Percentiles rank a stretch among this genome's conserved stretches.
These are phyloP conservation scores for Acanthisitta chloris DNA, from an alignment of 2,113 vertebrate genomes.

Conservation along the genomic window DNA sequence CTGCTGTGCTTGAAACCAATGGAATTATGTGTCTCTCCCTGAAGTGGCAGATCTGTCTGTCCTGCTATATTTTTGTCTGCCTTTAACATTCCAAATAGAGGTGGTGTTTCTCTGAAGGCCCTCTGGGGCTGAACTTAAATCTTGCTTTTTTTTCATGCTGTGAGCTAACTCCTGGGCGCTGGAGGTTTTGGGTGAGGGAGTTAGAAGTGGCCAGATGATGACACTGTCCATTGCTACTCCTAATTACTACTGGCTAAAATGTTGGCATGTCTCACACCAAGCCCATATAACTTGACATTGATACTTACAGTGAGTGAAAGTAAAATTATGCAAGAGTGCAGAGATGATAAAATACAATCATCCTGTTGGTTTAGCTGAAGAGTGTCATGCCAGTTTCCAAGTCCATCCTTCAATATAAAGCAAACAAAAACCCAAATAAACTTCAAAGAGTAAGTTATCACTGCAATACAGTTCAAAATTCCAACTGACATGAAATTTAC, in stretches of 20 bases:
- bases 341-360: neutral
- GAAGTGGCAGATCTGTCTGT: neutral
- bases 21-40: neutral
- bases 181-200: accelerated
- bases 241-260: neutral
- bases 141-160: neutral
- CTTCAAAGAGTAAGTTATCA: neutral
- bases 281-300: neutral
- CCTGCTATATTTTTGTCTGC: neutral
- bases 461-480: neutral
- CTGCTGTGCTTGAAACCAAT: neutral
- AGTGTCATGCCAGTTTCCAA: neutral
- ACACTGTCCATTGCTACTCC: neutral
- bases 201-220: neutral
- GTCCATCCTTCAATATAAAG: neutral
- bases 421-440: neutral
- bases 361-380: neutral
- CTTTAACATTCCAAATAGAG: neutral
- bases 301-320: neutral
- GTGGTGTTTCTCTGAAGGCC: neutral
- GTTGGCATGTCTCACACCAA: neutral
- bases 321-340: neutral
- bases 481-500: neutral
- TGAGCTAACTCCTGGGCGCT: neutral
- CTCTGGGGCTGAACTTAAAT: neutral